phyloP scores from a whole-genome alignment of 1,140 invertebrate genomes.

The Heliconius congener region DNA sequence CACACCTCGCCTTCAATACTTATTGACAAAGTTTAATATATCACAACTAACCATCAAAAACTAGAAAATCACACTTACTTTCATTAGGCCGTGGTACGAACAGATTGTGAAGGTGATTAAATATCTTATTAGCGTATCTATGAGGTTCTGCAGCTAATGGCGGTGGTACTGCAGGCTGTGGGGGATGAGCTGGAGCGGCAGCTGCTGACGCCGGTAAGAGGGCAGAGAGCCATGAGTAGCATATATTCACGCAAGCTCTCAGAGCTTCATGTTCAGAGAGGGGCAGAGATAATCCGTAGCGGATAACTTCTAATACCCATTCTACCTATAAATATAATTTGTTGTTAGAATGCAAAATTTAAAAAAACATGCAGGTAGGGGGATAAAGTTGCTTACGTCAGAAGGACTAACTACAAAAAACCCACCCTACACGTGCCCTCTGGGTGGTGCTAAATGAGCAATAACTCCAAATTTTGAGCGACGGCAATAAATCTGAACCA shows the following conservation, averaged over 20 bases:
- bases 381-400: too few species aligned
- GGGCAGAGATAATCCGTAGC: constrained; percentile 95
- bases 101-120: constrained; percentile 96
- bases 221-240: constrained; percentile 97
- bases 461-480: too few species aligned
- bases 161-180: constrained; percentile 85
- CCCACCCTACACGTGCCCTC: too few species aligned
- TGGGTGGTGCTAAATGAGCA: too few species aligned
- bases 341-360: too few species aligned
- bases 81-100: constrained; percentile 96
- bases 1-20: too few species aligned
- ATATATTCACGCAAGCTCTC: constrained; percentile 97
- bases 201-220: constrained; percentile 88
- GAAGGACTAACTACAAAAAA: too few species aligned
- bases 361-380: too few species aligned
- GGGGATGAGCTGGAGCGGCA: constrained; percentile 81
- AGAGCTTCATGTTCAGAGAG: constrained; percentile 95
- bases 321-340: constrained; percentile 81
- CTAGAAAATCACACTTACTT: constrained; percentile 83
- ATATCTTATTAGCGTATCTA: constrained; percentile 94
- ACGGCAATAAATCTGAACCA: too few species aligned
- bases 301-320: constrained; percentile 96
- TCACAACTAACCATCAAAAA: too few species aligned
- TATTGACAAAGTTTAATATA: too few species aligned
- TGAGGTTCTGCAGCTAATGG: constrained; percentile 94